Evolutionary conservation across 2,113 vertebrate genomes (phyloP).

Genomic region (Petrocephalus microphthalmus): DNA sequence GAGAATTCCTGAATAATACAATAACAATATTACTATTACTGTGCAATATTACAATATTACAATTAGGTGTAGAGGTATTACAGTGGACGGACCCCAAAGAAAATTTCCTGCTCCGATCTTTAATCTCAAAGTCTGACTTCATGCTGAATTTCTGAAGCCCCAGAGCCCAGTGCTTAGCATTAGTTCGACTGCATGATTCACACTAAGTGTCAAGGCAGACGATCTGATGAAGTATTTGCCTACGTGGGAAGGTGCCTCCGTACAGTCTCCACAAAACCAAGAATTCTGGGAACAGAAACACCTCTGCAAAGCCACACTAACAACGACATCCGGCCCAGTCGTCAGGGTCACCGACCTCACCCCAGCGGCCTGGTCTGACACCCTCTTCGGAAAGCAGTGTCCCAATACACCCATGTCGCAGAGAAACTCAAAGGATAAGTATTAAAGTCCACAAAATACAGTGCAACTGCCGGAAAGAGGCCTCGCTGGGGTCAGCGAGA

Average conservation of each 20-base stretch:
- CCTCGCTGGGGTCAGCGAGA: constrained; percentile 64
- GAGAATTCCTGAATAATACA: not conserved
- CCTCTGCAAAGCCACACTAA: not conserved
- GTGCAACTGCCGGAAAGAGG: constrained; percentile 27
- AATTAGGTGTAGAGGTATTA: not conserved
- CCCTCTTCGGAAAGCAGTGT: not conserved
- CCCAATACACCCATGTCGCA: not conserved
- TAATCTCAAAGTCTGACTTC: not conserved
- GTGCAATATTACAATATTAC: not conserved
- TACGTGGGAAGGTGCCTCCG: not conserved
- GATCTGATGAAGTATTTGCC: not conserved
- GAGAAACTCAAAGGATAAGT: not conserved
- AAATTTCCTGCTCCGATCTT: not conserved
- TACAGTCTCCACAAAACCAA: not conserved
- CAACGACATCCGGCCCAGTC: not conserved
- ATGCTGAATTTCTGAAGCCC: not conserved
- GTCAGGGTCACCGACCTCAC: not conserved
- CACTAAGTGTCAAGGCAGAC: not conserved
- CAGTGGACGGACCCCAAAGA: not conserved
- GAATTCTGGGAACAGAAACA: not conserved
- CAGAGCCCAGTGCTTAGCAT: not conserved
- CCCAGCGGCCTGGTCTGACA: not conserved
- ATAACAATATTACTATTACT: not conserved
- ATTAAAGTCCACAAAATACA: not conserved
- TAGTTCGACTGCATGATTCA: not conserved